Conservation (phyloP, 2,797 vertebrate genomes). For the Sebastes variabilis region DNA sequence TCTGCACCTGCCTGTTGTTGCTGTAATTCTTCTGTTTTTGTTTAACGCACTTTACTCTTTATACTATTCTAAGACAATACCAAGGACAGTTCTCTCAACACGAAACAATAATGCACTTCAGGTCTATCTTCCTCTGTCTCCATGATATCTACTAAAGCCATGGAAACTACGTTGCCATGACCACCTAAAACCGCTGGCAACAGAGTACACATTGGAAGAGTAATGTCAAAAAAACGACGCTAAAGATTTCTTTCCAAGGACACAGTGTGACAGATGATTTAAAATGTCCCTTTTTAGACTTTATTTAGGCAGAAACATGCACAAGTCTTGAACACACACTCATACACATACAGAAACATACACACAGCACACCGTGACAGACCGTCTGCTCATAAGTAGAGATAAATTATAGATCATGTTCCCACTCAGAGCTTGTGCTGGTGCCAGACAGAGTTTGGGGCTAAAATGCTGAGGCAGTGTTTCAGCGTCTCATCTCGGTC, state of each 20-base stretch:
- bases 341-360: conserved; percentile 15
- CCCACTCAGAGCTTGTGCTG: conserved; percentile 54
- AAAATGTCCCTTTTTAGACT: conserved; percentile 14
- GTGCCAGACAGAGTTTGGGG: conserved; percentile 53
- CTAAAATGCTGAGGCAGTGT: conserved; percentile 63
- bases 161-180: conserved; percentile 76
- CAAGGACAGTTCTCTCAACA: conserved; percentile 11
- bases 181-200: conserved; percentile 65
- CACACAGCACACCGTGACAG: conserved; percentile 47
- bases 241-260: conserved; percentile 17
- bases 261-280: conserved; percentile 17
- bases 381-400: conserved; percentile 59
- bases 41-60: neutral
- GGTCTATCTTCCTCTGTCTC: conserved; percentile 37
- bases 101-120: conserved; percentile 28
- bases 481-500: conserved; percentile 39
- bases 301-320: conserved; percentile 3
- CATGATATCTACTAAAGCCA: conserved; percentile 64
- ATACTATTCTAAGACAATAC: neutral
- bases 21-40: conserved; percentile 8
- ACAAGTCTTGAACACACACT: neutral
- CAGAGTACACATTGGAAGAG: conserved; percentile 16
- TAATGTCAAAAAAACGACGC: conserved; percentile 12
- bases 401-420: conserved; percentile 76
- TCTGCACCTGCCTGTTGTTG: conserved; percentile 17